Base-by-base conservation (phyloP, 37 sponge, comb jelly and placozoan genomes). In the Theonella swinhoei region DNA sequence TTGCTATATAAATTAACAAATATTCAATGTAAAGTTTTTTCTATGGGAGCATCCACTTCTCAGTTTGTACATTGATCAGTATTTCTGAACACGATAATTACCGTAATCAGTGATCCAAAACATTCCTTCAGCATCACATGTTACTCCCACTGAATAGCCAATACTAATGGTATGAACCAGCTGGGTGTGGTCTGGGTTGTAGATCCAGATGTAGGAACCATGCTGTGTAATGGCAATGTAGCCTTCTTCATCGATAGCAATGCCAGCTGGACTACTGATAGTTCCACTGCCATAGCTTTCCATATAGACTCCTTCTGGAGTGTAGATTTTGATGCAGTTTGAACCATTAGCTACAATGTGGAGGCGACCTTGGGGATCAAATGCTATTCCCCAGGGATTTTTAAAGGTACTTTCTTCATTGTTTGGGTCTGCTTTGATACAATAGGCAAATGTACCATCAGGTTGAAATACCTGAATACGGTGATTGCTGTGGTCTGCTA, bases 211-310 rank as follows among this genome's bases (percentile, higher is more conserved):
- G 11, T 7, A n/a, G 14, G 11, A 17, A 7, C 54, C 54, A 47
- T 47, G 7, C 54, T 47, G 11, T 17, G 11, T 47, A 14, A 47
- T 47, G 54, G 54, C 54, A 47, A 47, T 17, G 39, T 72, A 71
- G 23, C 82, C 82, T 34, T 81, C 82, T 36, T 69, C 59, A 59
- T 81, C 72, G n/a, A 81, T 32, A 17, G 63, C 72, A 58, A 81
- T 70, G 3, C 82, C 82, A 34, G 72, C 71, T 81, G 82, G 72
- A n/a, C 4, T 24, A 2, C 71, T 24, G 22, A 81, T 68, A 23
- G 42, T 2, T 19, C 69, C 69, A 25, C 33, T 40, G 7, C 80
- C 80, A 68, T 81, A 81, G 43, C 41, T 19, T 22, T 29, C 2
- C 9, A 81, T 39, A 30, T 62, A 69, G 23, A 17, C 25, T 23